These are phyloP conservation scores for Sphaerodactylus townsendi DNA, from an alignment of 2,113 vertebrate species.

Conservation along the genomic window DNA sequence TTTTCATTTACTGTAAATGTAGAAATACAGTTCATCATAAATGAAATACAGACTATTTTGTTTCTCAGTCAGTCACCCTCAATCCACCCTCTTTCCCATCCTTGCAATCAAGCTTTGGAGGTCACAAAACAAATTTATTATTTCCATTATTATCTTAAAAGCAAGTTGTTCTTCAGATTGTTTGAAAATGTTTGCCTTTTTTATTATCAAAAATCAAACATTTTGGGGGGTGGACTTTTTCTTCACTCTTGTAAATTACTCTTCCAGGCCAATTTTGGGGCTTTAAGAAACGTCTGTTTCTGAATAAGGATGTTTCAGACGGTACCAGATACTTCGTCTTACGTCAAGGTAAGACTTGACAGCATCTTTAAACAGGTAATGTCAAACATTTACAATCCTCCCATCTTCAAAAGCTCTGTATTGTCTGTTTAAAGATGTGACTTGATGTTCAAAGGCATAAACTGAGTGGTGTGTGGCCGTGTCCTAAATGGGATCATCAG, in stretches of 20 bases:
- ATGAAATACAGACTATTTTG: conserved; percentile 20
- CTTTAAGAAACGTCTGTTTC: conserved; percentile 48
- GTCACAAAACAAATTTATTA: neutral
- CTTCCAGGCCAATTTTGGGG: conserved; percentile 63
- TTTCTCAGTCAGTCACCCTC: neutral
- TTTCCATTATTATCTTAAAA: neutral
- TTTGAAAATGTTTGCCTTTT: neutral
- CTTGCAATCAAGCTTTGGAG: neutral
- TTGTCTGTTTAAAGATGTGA: neutral
- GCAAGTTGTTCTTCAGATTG: accelerated
- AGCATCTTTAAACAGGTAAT: conserved; percentile 86
- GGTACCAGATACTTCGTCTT: conserved; percentile 95
- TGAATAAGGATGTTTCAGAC: conserved; percentile 92
- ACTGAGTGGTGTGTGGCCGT: neutral
- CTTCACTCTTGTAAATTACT: neutral
- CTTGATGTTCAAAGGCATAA: neutral
- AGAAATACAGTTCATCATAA: conserved; percentile 68
- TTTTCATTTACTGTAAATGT: conserved; percentile 61
- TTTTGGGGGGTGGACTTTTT: neutral
- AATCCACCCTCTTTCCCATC: neutral
- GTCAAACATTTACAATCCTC: conserved; percentile 60
- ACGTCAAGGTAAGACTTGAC: conserved; percentile 97
- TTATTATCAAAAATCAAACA: neutral
- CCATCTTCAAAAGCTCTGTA: neutral
- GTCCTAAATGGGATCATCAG: neutral